Evolutionary conservation across 2,113 vertebrate species (phyloP).

Genomic region (Poicephalus gulielmi): DNA sequence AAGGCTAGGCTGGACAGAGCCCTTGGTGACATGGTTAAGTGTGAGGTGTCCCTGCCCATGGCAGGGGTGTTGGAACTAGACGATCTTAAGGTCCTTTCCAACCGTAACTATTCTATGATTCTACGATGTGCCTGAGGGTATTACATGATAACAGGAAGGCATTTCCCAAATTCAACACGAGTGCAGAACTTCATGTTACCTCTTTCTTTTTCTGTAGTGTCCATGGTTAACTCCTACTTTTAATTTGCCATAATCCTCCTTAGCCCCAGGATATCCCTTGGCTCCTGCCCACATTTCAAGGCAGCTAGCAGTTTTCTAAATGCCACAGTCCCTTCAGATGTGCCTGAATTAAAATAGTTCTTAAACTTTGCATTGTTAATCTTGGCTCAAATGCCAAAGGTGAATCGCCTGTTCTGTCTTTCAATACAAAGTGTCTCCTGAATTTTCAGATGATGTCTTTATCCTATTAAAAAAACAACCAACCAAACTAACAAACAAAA

Average conservation of each 20-base stretch:
- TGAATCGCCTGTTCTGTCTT: neutral
- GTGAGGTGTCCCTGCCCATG: too few species aligned
- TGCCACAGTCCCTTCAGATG: neutral
- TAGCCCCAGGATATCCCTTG: neutral
- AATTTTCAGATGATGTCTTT: neutral
- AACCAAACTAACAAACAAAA: neutral
- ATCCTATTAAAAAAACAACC: neutral
- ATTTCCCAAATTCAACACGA: neutral
- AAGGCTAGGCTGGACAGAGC: too few species aligned
- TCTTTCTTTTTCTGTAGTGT: neutral
- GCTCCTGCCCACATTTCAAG: neutral
- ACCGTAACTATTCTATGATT: too few species aligned
- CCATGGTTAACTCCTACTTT: neutral
- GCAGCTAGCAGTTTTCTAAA: neutral
- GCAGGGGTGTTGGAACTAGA: too few species aligned
- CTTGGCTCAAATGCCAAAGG: neutral
- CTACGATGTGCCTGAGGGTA: neutral
- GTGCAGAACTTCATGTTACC: neutral
- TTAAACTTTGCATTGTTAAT: neutral
- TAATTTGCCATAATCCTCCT: neutral
- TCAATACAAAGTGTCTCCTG: neutral
- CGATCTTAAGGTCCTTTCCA: too few species aligned
- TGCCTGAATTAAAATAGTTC: neutral
- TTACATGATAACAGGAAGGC: neutral
- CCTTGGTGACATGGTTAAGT: too few species aligned